Percentiles rank a stretch among this genome's conserved stretches.
These are phyloP conservation scores for Nothoprocta perdicaria DNA, from an alignment of 2,113 vertebrate species.

Conservation along the genomic window DNA sequence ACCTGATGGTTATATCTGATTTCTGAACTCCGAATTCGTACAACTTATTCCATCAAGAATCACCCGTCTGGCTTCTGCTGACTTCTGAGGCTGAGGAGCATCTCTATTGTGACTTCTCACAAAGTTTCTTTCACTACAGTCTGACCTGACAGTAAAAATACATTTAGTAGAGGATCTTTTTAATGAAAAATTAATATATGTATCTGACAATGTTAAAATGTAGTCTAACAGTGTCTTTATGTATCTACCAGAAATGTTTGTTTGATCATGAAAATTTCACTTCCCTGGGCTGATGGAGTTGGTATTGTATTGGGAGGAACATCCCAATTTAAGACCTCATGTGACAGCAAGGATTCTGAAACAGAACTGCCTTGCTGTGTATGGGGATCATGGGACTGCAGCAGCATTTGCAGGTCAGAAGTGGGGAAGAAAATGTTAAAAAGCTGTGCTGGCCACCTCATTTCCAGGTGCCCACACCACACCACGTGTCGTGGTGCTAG, in stretches of 20 bases:
- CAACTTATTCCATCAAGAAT: neutral
- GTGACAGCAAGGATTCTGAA: neutral
- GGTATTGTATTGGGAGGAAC: neutral
- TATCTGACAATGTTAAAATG: neutral
- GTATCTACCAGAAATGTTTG: neutral
- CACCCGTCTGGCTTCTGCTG: neutral
- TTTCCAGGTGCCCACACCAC: neutral
- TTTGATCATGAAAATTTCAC: neutral
- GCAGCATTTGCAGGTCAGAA: neutral
- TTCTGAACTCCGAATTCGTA: neutral
- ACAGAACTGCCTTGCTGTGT: neutral
- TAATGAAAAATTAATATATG: neutral
- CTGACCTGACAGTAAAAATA: neutral
- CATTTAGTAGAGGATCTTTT: neutral
- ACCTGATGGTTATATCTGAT: neutral
- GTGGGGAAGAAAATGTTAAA: neutral
- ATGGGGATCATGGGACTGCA: neutral
- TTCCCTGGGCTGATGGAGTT: neutral
- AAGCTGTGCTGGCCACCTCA: neutral
- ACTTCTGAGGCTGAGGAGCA: neutral
- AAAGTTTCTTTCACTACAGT: neutral
- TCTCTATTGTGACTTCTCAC: neutral
- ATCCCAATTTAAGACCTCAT: neutral
- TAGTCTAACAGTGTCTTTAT: neutral
- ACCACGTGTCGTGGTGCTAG: neutral